These are phyloP conservation scores for Semaprochilodus insignis DNA, from an alignment of 2,797 vertebrate genomes.

Conservation along the genomic window DNA sequence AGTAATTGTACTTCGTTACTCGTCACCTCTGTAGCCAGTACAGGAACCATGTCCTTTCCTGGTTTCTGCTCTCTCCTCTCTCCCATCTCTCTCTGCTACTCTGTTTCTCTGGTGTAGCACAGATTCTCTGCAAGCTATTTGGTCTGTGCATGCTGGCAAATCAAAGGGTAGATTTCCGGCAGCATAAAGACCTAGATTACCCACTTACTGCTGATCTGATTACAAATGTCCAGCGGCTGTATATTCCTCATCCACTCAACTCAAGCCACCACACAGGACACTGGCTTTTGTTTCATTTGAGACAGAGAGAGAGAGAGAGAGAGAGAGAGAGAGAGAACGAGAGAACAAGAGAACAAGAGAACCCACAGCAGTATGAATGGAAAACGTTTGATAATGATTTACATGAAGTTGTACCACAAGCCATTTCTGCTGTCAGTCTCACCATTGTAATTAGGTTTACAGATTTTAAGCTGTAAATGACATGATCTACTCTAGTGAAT, in stretches of 20 bases:
- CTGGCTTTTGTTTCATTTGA: neutral
- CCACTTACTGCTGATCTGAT: constrained; percentile 77
- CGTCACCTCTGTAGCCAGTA: too few relatives aligned
- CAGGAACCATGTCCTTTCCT: neutral
- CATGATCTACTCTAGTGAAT: neutral
- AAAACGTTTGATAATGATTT: neutral
- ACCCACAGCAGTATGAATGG: neutral
- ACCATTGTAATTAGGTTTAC: constrained; percentile 6
- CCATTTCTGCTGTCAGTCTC: neutral
- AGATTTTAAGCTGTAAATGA: constrained; percentile 15
- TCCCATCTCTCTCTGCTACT: constrained; percentile 5
- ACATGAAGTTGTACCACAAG: neutral
- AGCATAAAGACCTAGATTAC: constrained; percentile 77
- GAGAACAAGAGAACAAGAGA: too few relatives aligned
- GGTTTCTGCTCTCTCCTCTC: neutral
- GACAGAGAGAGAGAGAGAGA: neutral
- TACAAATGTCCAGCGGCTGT: constrained; percentile 76
- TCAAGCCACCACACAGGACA: neutral
- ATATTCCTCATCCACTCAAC: constrained; percentile 57
- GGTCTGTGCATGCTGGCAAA: constrained; percentile 71
- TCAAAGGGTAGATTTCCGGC: constrained; percentile 79
- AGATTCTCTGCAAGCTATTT: constrained; percentile 78
- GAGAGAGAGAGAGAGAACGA: neutral
- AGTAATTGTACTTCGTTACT: too few relatives aligned
- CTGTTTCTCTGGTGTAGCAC: neutral